Base-by-base conservation (phyloP, 2,888 invertebrate species). In the Monochamus alternatus region DNA sequence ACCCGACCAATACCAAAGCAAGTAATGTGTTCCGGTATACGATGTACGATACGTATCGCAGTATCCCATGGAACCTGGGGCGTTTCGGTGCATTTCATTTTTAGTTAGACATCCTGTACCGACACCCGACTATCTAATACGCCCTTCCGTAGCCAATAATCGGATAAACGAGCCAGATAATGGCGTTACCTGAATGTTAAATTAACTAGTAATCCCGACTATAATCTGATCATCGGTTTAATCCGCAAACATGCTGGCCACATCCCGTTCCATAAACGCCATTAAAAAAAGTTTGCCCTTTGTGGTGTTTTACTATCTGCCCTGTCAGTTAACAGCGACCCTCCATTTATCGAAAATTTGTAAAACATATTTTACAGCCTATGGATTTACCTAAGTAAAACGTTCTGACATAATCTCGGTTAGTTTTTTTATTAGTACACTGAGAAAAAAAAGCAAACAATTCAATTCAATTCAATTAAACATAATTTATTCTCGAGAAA, bases 151-250 rank as follows among this genome's bases (percentile, higher is more conserved):
- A 38, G 43, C 14, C 44, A 59, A 68, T 68, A 68, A 68, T 68
- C 68, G 44, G 68, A 68, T 68, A 68, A 68, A 59, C 68, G 58
- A 68, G 59, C 38, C 68, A 22, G 22, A 68, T 68, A 68, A 59
- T 68, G 43, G 68, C 43, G 38, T 68, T 68, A 58, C 68, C 68
- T 68, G 68, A 68, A 58, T 68, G 58, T 68, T 44, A 68, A 68
- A 59, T 68, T 59, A 68, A 59, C 68, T 68, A 22, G 68, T 58
- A 68, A 59, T 68, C 68, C 68, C n/a, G 58, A 58, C 68, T 68
- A 38, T 68, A 68, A 68, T 68, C 68, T 68, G 32, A 64, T 64
- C 64, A 43, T 43, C 43, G 44, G 59, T 68, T 68, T 68, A 68
- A 68, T 68, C 68, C 68, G 59, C 58, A 68, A 68, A 58, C 68